phyloP scores from a whole-genome alignment of 2,113 vertebrate species.

The Hemichromis elongatus region DNA sequence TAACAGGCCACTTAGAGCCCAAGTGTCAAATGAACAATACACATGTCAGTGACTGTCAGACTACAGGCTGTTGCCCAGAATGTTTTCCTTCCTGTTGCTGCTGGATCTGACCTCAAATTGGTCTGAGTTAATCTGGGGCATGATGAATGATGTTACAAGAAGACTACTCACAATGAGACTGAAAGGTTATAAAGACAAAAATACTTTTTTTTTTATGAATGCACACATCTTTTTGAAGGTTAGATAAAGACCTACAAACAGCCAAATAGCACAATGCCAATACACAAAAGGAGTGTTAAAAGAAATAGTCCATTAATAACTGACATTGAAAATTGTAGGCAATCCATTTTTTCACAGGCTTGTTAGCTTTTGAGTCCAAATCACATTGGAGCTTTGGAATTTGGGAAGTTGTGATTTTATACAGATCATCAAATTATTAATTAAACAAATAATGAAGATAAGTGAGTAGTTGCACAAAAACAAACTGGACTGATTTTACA shows the following conservation, averaged over 20 bases:
- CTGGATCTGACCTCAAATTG: background rate
- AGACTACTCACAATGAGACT: background rate
- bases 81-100: background rate
- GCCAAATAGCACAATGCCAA: background rate
- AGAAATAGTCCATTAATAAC: background rate
- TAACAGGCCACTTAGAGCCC: constrained; percentile 61
- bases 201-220: background rate
- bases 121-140: background rate
- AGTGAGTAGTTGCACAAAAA: background rate
- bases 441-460: background rate
- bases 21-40: constrained; percentile 62
- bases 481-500: background rate
- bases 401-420: background rate
- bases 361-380: background rate
- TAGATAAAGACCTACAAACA: background rate
- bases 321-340: background rate
- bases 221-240: background rate
- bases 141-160: background rate
- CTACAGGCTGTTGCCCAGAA: background rate
- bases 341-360: background rate
- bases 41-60: constrained; percentile 32
- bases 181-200: background rate
- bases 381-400: background rate
- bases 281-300: background rate
- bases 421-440: background rate